Percentiles rank a stretch among this genome's conserved stretches.
These are phyloP conservation scores for Agelaius tricolor DNA, from an alignment of 2,113 vertebrate genomes.

Conservation along the genomic window DNA sequence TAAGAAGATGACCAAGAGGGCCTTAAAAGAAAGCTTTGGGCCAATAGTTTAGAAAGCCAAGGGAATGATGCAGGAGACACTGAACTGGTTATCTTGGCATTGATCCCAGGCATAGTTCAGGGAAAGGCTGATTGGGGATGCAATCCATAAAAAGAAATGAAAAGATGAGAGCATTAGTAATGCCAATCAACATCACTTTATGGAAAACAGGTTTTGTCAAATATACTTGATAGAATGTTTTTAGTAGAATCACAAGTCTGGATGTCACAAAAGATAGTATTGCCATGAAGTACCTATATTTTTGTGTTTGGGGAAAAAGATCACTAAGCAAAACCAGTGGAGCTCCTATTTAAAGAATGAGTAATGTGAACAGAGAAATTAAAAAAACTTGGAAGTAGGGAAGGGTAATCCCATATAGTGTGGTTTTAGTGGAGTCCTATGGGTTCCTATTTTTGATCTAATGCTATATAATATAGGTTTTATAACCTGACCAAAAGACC, in stretches of 20 bases:
- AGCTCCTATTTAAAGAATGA: not conserved
- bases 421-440: not conserved
- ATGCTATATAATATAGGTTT: not conserved
- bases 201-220: not conserved
- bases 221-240: not conserved
- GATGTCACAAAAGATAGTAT: not conserved
- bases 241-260: not conserved
- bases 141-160: not conserved
- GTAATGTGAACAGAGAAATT: not conserved
- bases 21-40: not conserved
- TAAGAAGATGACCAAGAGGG: not conserved
- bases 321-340: not conserved
- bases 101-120: not conserved
- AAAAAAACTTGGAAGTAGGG: not conserved
- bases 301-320: not conserved
- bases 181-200: not conserved
- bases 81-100: not conserved
- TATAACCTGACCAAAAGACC: not conserved
- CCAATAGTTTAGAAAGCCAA: not conserved
- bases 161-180: not conserved
- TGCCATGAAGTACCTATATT: not conserved
- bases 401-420: not conserved
- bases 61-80: not conserved
- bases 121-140: not conserved
- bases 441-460: not conserved